These are phyloP conservation scores for Eilema griseolum DNA, from an alignment of 2,888 invertebrate genomes.

Conservation along the genomic window DNA sequence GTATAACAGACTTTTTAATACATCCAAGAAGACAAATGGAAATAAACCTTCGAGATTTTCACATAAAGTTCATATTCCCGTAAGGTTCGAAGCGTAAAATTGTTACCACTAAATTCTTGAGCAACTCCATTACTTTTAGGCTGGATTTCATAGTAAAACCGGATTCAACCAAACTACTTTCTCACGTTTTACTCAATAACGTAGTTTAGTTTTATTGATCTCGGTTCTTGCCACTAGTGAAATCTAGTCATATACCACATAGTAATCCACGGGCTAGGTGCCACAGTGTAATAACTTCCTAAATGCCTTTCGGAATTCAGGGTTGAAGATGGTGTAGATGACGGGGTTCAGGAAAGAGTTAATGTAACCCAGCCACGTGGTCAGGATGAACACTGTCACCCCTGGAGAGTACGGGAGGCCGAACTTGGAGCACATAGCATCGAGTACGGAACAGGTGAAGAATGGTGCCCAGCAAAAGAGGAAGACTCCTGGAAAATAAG, in stretches of 20 bases:
- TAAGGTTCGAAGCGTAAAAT: slow-evolving; percentile 1
- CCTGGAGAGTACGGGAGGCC: slow-evolving; percentile 93
- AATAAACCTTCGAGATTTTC: slow-evolving; percentile 6
- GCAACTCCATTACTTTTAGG: slow-evolving; percentile 35
- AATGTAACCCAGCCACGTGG: slow-evolving; percentile 99
- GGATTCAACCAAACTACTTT: background rate
- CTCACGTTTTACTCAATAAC: background rate
- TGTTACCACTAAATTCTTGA: slow-evolving; percentile 30
- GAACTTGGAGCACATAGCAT: slow-evolving; percentile 97
- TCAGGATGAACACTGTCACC: slow-evolving; percentile 95
- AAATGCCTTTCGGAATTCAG: slow-evolving; percentile 99
- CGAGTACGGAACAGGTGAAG: slow-evolving; percentile 99
- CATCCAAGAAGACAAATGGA: slow-evolving; percentile 9
- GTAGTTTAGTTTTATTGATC: background rate
- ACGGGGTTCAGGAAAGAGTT: slow-evolving; percentile 97
- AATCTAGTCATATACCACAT: slow-evolving; percentile 70
- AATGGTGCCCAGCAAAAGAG: slow-evolving; percentile 99
- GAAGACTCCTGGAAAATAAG: slow-evolving; percentile 93
- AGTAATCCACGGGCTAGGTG: slow-evolving; percentile 81
- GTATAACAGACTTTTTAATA: slow-evolving; percentile 6
- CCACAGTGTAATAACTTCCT: slow-evolving; percentile 94
- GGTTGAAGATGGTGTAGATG: slow-evolving; percentile 98
- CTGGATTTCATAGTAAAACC: background rate
- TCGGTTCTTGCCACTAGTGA: background rate
- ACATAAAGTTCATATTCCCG: slow-evolving; percentile 11